Conservation (phyloP, 2,113 vertebrate species). For the Verasper variegatus region DNA sequence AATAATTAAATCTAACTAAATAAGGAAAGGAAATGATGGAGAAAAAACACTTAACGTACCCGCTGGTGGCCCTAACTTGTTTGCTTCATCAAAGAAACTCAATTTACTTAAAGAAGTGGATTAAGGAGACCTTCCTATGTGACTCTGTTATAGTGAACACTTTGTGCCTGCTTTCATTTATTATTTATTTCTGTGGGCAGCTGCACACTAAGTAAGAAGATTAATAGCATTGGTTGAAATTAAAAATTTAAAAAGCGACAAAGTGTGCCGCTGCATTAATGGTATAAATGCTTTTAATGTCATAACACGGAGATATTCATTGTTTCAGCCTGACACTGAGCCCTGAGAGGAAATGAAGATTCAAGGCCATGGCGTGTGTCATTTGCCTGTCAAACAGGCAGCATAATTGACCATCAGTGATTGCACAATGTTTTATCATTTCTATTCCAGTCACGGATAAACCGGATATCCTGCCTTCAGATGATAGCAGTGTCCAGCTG, state of each 20-base stretch:
- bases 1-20: neutral
- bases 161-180: neutral
- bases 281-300: conserved; percentile 26
- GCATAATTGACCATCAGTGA: conserved; percentile 64
- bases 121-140: neutral
- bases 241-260: neutral
- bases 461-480: conserved; percentile 68
- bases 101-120: neutral
- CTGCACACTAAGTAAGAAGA: neutral
- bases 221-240: neutral
- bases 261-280: conserved; percentile 12
- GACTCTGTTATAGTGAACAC: neutral
- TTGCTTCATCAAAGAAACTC: neutral
- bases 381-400: conserved; percentile 63
- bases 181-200: neutral
- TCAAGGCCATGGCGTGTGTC: conserved; percentile 64
- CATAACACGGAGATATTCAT: conserved; percentile 14
- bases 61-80: neutral
- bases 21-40: neutral
- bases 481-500: conserved; percentile 8
- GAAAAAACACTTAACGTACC: neutral
- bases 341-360: conserved; percentile 60
- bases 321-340: conserved; percentile 41
- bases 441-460: conserved; percentile 72
- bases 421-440: conserved; percentile 59